phyloP scores from a whole-genome alignment of 2,797 vertebrate species.

The Lutjanus campechanus region DNA sequence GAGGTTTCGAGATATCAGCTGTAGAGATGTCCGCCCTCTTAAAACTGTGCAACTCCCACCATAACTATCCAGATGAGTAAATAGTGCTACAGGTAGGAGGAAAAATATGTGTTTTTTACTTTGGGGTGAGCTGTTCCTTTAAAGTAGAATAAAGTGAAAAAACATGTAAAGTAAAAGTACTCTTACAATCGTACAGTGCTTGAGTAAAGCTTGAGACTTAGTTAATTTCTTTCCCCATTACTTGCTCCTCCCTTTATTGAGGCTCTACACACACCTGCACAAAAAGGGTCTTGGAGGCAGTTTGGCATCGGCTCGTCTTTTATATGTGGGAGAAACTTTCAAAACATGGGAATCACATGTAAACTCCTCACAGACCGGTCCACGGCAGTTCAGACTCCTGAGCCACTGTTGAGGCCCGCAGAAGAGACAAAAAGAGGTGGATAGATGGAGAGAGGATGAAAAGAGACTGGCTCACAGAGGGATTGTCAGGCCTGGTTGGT shows the following conservation, averaged over 20 bases:
- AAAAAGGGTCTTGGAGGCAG: not conserved
- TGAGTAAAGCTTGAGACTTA: not conserved
- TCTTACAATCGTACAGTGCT: not conserved
- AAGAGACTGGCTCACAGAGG: slow-evolving; percentile 16
- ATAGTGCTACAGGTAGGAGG: too few species aligned
- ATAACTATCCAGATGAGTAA: too few species aligned
- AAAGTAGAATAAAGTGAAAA: not conserved
- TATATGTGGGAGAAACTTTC: not conserved
- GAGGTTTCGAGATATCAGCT: too few species aligned
- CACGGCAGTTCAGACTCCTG: not conserved
- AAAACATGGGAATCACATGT: not conserved
- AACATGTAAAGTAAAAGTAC: not conserved
- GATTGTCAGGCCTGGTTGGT: slow-evolving; percentile 35
- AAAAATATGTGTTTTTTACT: too few species aligned
- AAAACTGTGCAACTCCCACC: too few species aligned
- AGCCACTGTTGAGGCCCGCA: not conserved
- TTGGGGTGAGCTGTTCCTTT: not conserved
- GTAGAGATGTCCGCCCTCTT: too few species aligned
- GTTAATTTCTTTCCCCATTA: not conserved
- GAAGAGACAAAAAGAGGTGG: slow-evolving; percentile 1
- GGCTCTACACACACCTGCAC: too few species aligned
- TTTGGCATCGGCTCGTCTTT: not conserved
- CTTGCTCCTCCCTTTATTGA: not conserved
- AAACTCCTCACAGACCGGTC: not conserved
- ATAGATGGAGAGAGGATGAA: slow-evolving; percentile 5